Evolutionary conservation across 2,113 vertebrate species (phyloP), one percentile per base, ranked within the genome.

Genomic region (Pterocles gutturalis): DNA sequence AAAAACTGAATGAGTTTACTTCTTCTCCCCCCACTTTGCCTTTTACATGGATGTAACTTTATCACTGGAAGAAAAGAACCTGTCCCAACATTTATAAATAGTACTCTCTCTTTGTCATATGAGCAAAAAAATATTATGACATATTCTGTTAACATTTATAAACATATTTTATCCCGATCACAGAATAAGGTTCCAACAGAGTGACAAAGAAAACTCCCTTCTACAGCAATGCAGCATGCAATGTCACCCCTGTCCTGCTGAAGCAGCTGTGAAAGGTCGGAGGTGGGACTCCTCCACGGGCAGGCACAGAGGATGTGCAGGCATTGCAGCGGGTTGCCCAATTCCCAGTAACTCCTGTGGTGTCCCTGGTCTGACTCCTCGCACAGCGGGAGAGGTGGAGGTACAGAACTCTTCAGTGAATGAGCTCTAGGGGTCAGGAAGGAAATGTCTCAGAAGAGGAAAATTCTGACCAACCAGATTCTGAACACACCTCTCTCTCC

Each of bases 341-440:
- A 3, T 20, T 83, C 55, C 54, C 81, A 34, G 31, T 41, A 29
- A 72, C 34, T 66, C 49, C 62, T 25, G 20, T 17, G 26, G 53
- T 41, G 16, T n/a, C 66, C 53, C 4, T 15, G 20, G 31, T 5
- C 1, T 1, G 1, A 16, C 25, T 45, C 55, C 65, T 79, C 4
- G 3, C 17, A 31, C 17, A 70, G 5, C 33, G 69, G 72, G 36
- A 83, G n/a, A 85, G 53, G 38, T 29, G 38, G 58, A 87, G 49
- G 18, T 5, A n/a, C 25, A 54, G 26, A 89, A 72, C 26, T 83
- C 38, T 72, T 38, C 8, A 5, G 29, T n/a, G 33, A 45, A 48
- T 0, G 4, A 90, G 33, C 48, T 88, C 12, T 18, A 57, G 12
- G 20, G 24, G 10, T 12, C 10, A 3, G 25, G 33, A 86, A n/a